Base-by-base conservation (phyloP, 2,888 invertebrate genomes). In the Sphaeridia pumilis region DNA sequence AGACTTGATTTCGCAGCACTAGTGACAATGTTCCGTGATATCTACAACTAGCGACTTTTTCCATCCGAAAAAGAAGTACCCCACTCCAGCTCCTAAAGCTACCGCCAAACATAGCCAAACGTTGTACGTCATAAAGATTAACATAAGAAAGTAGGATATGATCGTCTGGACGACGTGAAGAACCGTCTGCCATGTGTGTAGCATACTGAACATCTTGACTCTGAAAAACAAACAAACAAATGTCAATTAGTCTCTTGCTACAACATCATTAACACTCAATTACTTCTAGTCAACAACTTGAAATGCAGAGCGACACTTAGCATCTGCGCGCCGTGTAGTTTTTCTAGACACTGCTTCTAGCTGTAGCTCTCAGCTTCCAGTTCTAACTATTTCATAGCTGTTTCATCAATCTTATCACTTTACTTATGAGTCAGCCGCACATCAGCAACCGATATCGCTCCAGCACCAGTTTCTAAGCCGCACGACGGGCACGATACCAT, bases 121-220 rank as follows among this genome's bases (percentile, higher is more conserved):
- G 69, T 94, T 94, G 78, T 89, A 94, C 1, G 93, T 93, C 94
- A 94, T 94, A 70, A 94, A 93, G 65, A 93, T 87, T 70, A 94
- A 74, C 94, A 94, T 94, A 46, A 94, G 77, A 72, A 92, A 83
- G 73, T 94, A 93, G 64, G 90, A 88, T 58, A 93, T 75, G 54
- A 88, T 78, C 67, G 94, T 87, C 74, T 93, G 93, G 21, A 93
- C 67, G 58, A 90, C 82, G 69, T 94, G 93, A 20, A 94, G 78
- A 46, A 82, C 72, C 17, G 93, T 92, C 73, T 94, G 93, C 71
- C 83, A 81, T 52, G 79, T 77, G 71, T 94, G 93, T 69, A 83
- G 81, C 66, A 75, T 70, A 66, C 88, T 90, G 68, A 87, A 70
- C 84, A 90, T 88, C 57, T 82, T 82, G 46, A 83, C 86, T 68